Conservation (phyloP, 1,140 invertebrate species). For the Ips nitidus region DNA sequence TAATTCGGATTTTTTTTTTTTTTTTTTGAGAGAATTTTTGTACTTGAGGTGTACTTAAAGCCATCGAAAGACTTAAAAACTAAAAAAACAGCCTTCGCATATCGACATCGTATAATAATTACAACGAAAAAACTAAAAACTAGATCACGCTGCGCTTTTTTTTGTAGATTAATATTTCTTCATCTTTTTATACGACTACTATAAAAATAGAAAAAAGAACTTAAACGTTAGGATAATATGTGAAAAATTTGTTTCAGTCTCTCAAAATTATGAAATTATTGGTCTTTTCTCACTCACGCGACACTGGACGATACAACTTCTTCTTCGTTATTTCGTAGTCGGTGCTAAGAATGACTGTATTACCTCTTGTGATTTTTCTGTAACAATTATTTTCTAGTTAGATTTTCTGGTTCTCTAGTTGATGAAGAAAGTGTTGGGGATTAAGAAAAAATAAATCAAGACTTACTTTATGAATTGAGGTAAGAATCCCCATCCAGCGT, state of each 20-base stretch:
- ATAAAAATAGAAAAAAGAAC: constrained; percentile 40
- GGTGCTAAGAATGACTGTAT: constrained; percentile 49
- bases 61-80: neutral
- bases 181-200: constrained; percentile 35
- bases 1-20: constrained; percentile 34
- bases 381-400: constrained; percentile 35
- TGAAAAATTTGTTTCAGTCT: constrained; percentile 35
- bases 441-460: neutral
- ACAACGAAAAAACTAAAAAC: constrained; percentile 33
- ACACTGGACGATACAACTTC: constrained; percentile 41
- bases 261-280: constrained; percentile 13
- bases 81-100: constrained; percentile 22
- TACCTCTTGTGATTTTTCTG: constrained; percentile 50
- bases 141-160: constrained; percentile 38
- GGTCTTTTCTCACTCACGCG: constrained; percentile 33
- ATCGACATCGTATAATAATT: constrained; percentile 8
- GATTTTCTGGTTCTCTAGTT: neutral
- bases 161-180: constrained; percentile 14
- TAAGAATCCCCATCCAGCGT: constrained; percentile 77
- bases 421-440: neutral
- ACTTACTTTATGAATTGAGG: constrained; percentile 67
- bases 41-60: constrained; percentile 21
- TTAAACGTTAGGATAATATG: constrained; percentile 21
- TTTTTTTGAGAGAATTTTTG: constrained; percentile 11
- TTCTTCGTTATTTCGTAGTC: constrained; percentile 46